Percentiles rank a stretch among this genome's conserved stretches.
These are phyloP conservation scores for Entomobrya proxima DNA, from an alignment of 2,888 invertebrate genomes.

Conservation along the genomic window DNA sequence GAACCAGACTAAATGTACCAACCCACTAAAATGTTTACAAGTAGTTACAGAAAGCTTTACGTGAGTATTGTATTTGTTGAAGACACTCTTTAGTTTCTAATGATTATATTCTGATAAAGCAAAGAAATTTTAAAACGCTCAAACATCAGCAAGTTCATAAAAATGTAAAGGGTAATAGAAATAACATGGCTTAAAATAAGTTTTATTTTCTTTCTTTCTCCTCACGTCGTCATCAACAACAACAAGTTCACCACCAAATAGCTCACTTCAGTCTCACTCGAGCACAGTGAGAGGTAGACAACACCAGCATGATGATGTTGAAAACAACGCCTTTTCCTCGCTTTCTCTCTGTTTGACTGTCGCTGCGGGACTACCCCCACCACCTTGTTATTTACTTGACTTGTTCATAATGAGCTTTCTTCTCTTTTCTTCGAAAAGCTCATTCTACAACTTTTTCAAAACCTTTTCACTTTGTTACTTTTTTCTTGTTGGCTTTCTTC, in stretches of 20 bases:
- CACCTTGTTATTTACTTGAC: constrained; percentile 44
- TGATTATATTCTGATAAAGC: no score
- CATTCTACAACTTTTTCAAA: constrained; percentile 36
- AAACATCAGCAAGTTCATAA: not conserved
- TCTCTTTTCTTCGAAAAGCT: constrained; percentile 43
- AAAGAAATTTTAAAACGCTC: not conserved
- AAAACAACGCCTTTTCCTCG: constrained; percentile 37
- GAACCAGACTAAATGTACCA: no score
- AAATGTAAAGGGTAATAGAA: not conserved
- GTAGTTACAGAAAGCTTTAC: no score
- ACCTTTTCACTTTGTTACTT: constrained; percentile 40
- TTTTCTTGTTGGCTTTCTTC: constrained; percentile 19
- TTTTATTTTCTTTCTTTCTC: constrained; percentile 11
- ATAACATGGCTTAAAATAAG: not conserved
- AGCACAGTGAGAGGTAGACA: constrained; percentile 22
- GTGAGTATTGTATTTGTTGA: no score
- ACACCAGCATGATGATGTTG: constrained; percentile 21
- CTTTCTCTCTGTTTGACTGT: constrained; percentile 14
- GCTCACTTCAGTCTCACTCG: not conserved
- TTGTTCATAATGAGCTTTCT: constrained; percentile 49
- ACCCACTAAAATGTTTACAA: no score
- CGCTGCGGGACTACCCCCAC: constrained; percentile 29
- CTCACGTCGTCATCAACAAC: constrained; percentile 25
- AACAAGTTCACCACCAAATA: not conserved
- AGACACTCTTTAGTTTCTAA: no score